Conservation (phyloP, 2,888 invertebrate genomes). For the Silvanus unidentatus region DNA sequence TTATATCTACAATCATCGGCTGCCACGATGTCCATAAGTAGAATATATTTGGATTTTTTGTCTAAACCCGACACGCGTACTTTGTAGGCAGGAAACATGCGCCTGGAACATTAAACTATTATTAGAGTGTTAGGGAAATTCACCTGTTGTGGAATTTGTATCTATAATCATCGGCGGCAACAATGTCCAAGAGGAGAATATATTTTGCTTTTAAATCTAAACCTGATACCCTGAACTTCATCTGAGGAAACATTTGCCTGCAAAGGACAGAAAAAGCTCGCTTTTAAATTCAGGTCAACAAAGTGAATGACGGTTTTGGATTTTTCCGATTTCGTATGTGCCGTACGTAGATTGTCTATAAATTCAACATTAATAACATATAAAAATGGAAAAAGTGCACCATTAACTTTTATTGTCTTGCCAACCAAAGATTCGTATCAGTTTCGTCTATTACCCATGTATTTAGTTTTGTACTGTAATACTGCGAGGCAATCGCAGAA, state of each 20-base stretch:
- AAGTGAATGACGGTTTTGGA: no score
- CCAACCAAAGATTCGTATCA: no score
- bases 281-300: no score
- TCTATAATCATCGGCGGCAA: slow-evolving; percentile 97
- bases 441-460: no score
- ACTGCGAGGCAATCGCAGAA: no score
- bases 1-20: slow-evolving; percentile 94
- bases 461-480: no score
- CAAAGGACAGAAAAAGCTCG: slow-evolving; percentile 29
- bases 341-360: no score
- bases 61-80: slow-evolving; percentile 93
- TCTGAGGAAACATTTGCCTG: slow-evolving; percentile 99
- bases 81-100: slow-evolving; percentile 98
- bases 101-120: slow-evolving; percentile 62
- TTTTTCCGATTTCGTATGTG: no score
- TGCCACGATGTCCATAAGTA: slow-evolving; percentile 95
- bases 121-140: slow-evolving; percentile 18
- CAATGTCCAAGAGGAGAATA: slow-evolving; percentile 97
- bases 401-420: no score
- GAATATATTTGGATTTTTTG: slow-evolving; percentile 95
- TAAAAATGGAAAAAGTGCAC: no score
- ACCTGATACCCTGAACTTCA: slow-evolving; percentile 97
- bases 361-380: no score
- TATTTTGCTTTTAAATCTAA: slow-evolving; percentile 99
- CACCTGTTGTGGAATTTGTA: slow-evolving; percentile 97